Evolutionary conservation across 2,888 invertebrate genomes (phyloP).

Genomic region (Microplitis manilae): DNA sequence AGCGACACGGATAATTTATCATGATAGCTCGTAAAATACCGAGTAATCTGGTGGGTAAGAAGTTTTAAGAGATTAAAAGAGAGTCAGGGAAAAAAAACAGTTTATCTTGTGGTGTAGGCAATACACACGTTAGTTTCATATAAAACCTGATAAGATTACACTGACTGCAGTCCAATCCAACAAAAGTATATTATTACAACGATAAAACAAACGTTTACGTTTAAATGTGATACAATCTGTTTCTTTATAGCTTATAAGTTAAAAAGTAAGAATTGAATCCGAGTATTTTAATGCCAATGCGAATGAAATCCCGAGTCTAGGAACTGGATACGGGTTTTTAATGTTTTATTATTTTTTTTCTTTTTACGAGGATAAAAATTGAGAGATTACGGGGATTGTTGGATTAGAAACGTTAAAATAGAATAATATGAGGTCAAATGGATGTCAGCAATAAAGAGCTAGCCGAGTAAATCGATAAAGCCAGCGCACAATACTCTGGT

Average conservation of each 20-base stretch:
- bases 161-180: slow-evolving; percentile 3
- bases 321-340: neutral
- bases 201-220: neutral
- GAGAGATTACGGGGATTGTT: neutral
- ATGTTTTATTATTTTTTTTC: neutral
- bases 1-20: neutral
- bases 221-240: slow-evolving; percentile 10
- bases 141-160: slow-evolving; percentile 19
- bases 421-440: slow-evolving; percentile 17
- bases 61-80: neutral
- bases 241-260: neutral
- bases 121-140: neutral
- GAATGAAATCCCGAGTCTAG: too few species aligned
- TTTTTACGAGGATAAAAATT: neutral
- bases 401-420: neutral
- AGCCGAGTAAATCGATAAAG: slow-evolving; percentile 36
- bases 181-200: slow-evolving; percentile 6
- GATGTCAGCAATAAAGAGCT: slow-evolving; percentile 13
- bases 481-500: slow-evolving; percentile 3
- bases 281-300: neutral
- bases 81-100: neutral
- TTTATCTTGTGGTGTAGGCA: slow-evolving; percentile 7
- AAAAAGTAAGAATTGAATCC: neutral
- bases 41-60: slow-evolving; percentile 1
- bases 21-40: slow-evolving; percentile 4